A percentile compares a stretch with the other conserved stretches of the same genome.
These are phyloP conservation scores for Rhabdornis inornatus DNA, from an alignment of 2,113 vertebrate species.

Conservation along the genomic window DNA sequence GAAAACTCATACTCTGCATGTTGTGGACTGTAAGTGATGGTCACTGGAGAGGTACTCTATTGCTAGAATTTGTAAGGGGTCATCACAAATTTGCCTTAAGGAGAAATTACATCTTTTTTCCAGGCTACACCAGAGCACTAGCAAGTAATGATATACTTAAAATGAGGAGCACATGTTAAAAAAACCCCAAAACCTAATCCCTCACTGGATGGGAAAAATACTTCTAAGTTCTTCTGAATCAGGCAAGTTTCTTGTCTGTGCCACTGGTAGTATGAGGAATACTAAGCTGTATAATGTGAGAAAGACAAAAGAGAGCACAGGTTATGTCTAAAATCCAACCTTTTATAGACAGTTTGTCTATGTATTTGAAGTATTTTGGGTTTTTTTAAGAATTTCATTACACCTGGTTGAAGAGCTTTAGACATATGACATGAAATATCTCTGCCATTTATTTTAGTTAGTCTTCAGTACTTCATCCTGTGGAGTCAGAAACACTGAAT, in stretches of 20 bases:
- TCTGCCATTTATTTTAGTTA: background rate
- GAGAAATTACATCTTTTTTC: background rate
- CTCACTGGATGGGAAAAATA: background rate
- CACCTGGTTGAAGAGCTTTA: background rate
- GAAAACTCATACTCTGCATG: background rate
- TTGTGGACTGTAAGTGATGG: background rate
- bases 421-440: background rate
- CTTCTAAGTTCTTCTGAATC: background rate
- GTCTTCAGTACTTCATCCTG: background rate
- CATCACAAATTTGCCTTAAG: background rate
- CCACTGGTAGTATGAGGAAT: background rate
- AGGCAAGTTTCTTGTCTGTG: background rate
- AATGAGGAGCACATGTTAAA: background rate
- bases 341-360: background rate
- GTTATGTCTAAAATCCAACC: background rate
- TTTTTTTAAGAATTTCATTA: background rate
- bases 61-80: rapidly evolving
- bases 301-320: background rate
- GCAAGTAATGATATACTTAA: background rate
- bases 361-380: background rate
- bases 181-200: background rate
- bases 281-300: background rate
- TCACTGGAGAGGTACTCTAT: background rate
- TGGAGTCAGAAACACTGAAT: background rate
- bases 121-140: background rate